Evolutionary conservation across 2,888 invertebrate species (phyloP).

Genomic region (Rhaphigaster nebulosa): DNA sequence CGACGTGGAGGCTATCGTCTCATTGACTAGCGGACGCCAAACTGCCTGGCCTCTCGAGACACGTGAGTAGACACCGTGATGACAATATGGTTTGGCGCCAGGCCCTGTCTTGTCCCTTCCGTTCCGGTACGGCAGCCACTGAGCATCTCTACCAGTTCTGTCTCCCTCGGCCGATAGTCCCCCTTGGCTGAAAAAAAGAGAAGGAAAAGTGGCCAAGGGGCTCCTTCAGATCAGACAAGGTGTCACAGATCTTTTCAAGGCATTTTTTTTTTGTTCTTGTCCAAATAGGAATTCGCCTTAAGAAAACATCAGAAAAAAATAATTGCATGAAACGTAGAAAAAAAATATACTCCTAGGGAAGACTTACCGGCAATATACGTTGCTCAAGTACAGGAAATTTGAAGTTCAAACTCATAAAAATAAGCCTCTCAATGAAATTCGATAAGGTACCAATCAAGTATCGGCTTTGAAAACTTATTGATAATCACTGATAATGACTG

Average conservation of each 20-base stretch:
- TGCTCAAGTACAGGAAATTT: too few species aligned
- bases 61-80: neutral
- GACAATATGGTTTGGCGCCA: slow-evolving; percentile 38
- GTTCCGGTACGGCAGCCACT: neutral
- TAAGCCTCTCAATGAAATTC: too few species aligned
- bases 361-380: too few species aligned
- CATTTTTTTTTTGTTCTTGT: neutral
- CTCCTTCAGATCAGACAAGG: neutral
- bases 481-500: too few species aligned
- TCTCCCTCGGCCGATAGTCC: neutral
- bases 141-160: neutral
- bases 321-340: too few species aligned
- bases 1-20: neutral
- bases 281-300: too few species aligned
- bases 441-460: too few species aligned
- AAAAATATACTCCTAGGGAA: too few species aligned
- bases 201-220: neutral
- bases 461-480: too few species aligned
- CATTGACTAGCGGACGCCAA: slow-evolving; percentile 32
- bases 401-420: too few species aligned
- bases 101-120: neutral
- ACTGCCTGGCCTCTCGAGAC: neutral
- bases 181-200: neutral
- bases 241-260: neutral
- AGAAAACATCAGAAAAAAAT: too few species aligned